phyloP scores from a whole-genome alignment of 1,140 invertebrate genomes.

The Latrodectus geometricus region DNA sequence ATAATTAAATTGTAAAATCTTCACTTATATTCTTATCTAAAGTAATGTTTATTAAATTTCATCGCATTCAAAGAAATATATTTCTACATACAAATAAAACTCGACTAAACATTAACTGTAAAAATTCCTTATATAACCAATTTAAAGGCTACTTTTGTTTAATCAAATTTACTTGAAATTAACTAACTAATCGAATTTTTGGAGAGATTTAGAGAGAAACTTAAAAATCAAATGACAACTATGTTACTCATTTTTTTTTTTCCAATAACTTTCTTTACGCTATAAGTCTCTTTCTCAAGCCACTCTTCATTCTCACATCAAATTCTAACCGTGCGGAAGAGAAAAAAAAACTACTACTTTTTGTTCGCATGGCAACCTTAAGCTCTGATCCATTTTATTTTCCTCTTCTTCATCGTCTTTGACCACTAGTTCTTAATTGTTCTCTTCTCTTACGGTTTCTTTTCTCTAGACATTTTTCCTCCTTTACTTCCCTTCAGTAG shows the following conservation, averaged over 20 bases:
- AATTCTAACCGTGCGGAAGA: conserved; percentile 57
- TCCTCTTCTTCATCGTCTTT: conserved; percentile 59
- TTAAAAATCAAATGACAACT: neutral
- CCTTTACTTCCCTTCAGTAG: neutral
- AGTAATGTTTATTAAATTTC: too few relatives aligned
- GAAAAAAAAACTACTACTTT: conserved; percentile 51
- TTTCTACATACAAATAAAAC: too few relatives aligned
- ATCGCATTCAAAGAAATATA: too few relatives aligned
- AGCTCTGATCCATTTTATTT: conserved; percentile 60
- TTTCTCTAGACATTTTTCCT: conserved; percentile 8
- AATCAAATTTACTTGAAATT: conserved; percentile 34
- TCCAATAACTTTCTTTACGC: conserved; percentile 46
- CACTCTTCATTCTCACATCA: conserved; percentile 36
- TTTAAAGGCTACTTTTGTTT: neutral
- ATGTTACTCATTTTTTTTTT: conserved; percentile 31
- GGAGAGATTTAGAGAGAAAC: neutral
- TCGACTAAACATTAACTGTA: too few relatives aligned
- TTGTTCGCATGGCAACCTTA: conserved; percentile 58
- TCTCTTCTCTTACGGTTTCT: conserved; percentile 53
- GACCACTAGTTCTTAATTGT: conserved; percentile 62
- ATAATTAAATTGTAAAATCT: too few relatives aligned
- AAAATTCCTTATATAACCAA: too few relatives aligned
- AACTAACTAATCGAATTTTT: conserved; percentile 42
- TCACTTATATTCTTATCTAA: too few relatives aligned
- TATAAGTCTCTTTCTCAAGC: conserved; percentile 61